Base-by-base conservation (phyloP, 2,113 vertebrate genomes). In the Chamaea fasciata region DNA sequence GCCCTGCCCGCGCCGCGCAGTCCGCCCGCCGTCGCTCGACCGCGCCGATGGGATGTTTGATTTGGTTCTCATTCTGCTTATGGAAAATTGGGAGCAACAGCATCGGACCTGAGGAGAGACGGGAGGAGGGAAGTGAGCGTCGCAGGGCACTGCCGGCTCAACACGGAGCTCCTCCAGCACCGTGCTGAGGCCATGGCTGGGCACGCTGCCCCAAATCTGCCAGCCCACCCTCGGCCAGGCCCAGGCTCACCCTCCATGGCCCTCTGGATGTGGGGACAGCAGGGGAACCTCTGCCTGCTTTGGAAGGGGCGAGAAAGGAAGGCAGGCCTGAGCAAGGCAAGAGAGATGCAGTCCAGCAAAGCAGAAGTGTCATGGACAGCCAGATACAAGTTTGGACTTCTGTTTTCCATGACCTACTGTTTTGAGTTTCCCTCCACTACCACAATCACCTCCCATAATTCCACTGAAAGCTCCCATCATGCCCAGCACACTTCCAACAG, bases 41-140 rank as follows among this genome's bases (percentile, higher is more conserved):
- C 74, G 71, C 42, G 60, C 95, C 67, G 74, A 56, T 8, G 75
- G 89, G 95, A 97, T 20, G 84, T 96, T 97, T 96, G 97, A 88
- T 97, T 98, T 94, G 96, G 94, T 97, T 98, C 98, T 97, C 96
- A 91, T 96, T 98, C 98, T 98, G 98, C 97, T 98, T 98, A 98
- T 97, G 96, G 97, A 97, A 98, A 98, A 97, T 93, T 97, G 96
- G 96, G 96, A 98, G 96, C 94, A 97, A 96, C 97, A 94, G 97
- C 98, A 96, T 96, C 96, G 30, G 95, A 98, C 96, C 97, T 97
- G 97, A 86, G 96, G 94, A 97, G 92, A 98, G 96, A 97, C 0
- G 80, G 97, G 97, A 97, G 96, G 97, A 96, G 97, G 96, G 97
- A 97, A 96, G 84, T 96, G 92, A 97, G 87, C 8, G 0, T 77